A percentile compares a stretch with the other conserved stretches of the same genome.
Evolutionary conservation across 2,797 vertebrate genomes (phyloP).

Genomic region (Melanotaenia trifasciata): DNA sequence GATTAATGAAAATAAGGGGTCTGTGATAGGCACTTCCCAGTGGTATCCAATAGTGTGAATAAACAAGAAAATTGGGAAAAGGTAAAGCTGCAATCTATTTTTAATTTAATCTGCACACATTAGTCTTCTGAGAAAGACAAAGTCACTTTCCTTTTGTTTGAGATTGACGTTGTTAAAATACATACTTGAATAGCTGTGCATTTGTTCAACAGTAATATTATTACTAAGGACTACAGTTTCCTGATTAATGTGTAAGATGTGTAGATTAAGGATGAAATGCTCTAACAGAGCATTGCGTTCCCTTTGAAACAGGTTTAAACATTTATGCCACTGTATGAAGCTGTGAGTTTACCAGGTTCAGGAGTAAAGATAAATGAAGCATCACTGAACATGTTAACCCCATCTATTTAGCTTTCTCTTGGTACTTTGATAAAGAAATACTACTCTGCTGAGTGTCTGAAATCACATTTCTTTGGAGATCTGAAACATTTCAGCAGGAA

Average conservation of each 20-base stretch:
- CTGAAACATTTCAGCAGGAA: not conserved
- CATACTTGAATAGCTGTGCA: not conserved
- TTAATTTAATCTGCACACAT: not conserved
- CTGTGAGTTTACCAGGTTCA: not conserved
- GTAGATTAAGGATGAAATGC: not conserved
- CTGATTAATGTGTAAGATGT: constrained; percentile 1
- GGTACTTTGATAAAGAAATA: not conserved
- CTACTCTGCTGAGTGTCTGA: not conserved
- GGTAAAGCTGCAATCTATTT: not conserved
- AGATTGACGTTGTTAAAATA: not conserved
- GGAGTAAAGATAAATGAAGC: not conserved
- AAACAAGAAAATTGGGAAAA: not conserved
- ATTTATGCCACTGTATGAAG: constrained; percentile 8
- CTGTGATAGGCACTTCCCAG: not conserved
- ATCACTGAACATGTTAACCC: constrained; percentile 2
- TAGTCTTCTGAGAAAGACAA: not conserved
- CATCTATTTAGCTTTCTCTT: not conserved
- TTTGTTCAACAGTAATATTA: not conserved
- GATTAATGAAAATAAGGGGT: not conserved
- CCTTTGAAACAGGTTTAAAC: not conserved
- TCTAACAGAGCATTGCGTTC: constrained; percentile 6
- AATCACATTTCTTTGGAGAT: not conserved
- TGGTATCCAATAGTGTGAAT: not conserved
- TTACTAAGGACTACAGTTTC: not conserved
- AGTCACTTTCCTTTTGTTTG: not conserved